Evolutionary conservation across 2,113 vertebrate genomes (phyloP).

Genomic region (Cercocebus atys): DNA sequence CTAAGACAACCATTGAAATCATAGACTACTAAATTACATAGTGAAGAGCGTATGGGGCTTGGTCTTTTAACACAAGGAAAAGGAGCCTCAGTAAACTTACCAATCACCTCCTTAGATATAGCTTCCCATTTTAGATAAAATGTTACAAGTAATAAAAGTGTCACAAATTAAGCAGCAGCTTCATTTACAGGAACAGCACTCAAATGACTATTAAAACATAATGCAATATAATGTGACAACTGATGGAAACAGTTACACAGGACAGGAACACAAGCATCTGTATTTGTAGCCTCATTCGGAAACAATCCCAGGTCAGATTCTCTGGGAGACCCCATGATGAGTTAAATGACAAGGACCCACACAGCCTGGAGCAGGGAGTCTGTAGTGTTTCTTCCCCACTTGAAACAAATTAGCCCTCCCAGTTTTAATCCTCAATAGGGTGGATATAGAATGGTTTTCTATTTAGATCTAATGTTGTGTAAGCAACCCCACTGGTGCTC

Average conservation of each 20-base stretch:
- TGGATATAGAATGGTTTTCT: slow-evolving; percentile 73
- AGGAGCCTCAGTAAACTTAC: slow-evolving; percentile 6
- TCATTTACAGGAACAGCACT: not conserved
- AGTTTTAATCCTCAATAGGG: slow-evolving; percentile 67
- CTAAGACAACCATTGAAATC: slow-evolving; percentile 81
- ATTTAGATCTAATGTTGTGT: slow-evolving; percentile 71
- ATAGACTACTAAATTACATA: slow-evolving; percentile 77
- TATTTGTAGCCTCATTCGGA: slow-evolving; percentile 52
- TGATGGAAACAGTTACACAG: slow-evolving; percentile 37
- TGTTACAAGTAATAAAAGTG: not conserved
- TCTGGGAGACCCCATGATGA: slow-evolving; percentile 51
- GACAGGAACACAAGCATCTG: not conserved
- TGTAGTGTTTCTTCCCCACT: slow-evolving; percentile 53
- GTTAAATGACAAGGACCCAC: slow-evolving; percentile 67
- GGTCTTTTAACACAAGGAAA: slow-evolving; percentile 76
- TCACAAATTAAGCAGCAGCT: slow-evolving; percentile 34
- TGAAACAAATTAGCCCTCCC: slow-evolving; percentile 71
- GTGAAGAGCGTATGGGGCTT: slow-evolving; percentile 40
- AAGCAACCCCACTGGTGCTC: slow-evolving; percentile 21
- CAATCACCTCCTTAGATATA: slow-evolving; percentile 34
- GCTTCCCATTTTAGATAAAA: not conserved
- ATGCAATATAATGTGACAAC: not conserved
- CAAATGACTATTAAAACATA: slow-evolving; percentile 17
- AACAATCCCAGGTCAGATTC: slow-evolving; percentile 72
- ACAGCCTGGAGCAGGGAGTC: slow-evolving; percentile 43